Evolutionary conservation across 1,140 invertebrate genomes (phyloP).

Genomic region (Drosophila arawakana): DNA sequence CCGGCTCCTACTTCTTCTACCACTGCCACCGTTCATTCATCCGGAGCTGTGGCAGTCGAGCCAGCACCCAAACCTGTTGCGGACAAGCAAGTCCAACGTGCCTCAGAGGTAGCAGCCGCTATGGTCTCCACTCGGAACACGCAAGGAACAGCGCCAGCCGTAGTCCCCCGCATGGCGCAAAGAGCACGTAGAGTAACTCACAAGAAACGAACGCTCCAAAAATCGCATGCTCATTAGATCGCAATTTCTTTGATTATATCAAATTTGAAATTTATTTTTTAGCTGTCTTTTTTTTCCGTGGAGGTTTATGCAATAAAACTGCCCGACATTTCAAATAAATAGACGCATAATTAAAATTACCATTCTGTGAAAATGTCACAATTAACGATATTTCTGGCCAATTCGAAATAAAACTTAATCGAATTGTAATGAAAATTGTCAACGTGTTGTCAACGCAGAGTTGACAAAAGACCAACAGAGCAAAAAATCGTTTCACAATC

Average conservation of each 20-base stretch:
- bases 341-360: conserved; percentile 18
- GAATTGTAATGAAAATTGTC: conserved; percentile 75
- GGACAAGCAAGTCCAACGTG: not conserved
- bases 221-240: not conserved
- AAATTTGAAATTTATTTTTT: not conserved
- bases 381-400: conserved; percentile 43
- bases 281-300: not conserved
- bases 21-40: not conserved
- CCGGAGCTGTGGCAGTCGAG: not conserved
- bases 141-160: not conserved
- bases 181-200: not conserved
- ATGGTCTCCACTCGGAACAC: not conserved
- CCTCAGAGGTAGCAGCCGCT: not conserved
- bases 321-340: conserved; percentile 5
- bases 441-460: conserved; percentile 51
- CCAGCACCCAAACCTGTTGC: not conserved
- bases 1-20: not conserved
- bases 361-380: conserved; percentile 42
- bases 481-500: conserved; percentile 38
- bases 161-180: not conserved
- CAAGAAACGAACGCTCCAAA: not conserved
- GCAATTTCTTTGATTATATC: not conserved
- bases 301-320: not conserved
- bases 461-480: conserved; percentile 22
- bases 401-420: conserved; percentile 57